phyloP scores from a whole-genome alignment of 2,888 invertebrate species.

The Abrostola tripartita region DNA sequence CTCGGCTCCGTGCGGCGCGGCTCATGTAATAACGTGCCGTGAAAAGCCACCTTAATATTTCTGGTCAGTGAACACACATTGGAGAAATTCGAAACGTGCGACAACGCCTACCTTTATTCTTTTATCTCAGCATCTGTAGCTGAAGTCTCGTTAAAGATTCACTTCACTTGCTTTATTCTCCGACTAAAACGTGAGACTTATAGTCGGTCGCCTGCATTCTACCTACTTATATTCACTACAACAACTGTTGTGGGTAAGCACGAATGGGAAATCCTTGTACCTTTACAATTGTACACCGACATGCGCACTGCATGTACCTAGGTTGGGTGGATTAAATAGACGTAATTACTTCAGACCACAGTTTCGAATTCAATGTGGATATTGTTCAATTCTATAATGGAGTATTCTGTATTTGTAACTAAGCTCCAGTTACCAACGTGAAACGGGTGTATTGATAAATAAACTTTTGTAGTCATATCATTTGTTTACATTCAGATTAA shows the following conservation, averaged over 20 bases:
- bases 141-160: not conserved
- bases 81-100: no score
- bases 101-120: no score
- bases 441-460: not conserved
- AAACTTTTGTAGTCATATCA: not conserved
- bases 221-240: no score
- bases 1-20: no score
- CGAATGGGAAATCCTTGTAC: conserved; percentile 50
- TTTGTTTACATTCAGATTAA: no score
- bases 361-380: conserved; percentile 40
- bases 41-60: no score
- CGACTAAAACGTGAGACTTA: conserved; percentile 16
- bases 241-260: not conserved
- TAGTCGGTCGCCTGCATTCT: conserved; percentile 15
- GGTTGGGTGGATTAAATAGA: conserved; percentile 42
- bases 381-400: conserved; percentile 52
- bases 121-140: no score
- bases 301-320: conserved; percentile 24
- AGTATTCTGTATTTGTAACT: conserved; percentile 16
- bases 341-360: conserved; percentile 49
- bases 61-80: no score
- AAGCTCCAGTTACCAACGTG: not conserved
- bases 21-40: no score
- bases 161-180: not conserved
- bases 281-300: conserved; percentile 31